Conservation (phyloP, 2,888 invertebrate species). For the Platycheirus rosarum region DNA sequence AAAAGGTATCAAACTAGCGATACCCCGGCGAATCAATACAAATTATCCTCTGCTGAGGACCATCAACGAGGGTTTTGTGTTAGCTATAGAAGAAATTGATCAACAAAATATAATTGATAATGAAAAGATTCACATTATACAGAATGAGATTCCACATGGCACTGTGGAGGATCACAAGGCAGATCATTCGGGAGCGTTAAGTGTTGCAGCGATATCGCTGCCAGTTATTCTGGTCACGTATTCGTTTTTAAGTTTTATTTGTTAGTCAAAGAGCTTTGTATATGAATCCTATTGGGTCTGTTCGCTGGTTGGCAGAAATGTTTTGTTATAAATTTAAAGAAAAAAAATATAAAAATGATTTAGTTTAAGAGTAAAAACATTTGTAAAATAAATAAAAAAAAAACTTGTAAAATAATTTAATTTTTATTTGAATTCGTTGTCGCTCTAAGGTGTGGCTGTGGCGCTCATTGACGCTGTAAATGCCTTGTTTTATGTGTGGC, state of each 20-base stretch:
- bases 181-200: slow-evolving; percentile 69
- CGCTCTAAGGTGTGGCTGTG: too few species aligned
- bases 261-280: slow-evolving; percentile 48
- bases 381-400: slow-evolving; percentile 50
- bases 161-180: slow-evolving; percentile 78
- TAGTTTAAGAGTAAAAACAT: slow-evolving; percentile 54
- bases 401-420: neutral
- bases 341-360: slow-evolving; percentile 59
- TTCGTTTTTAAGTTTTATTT: slow-evolving; percentile 68
- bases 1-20: slow-evolving; percentile 73
- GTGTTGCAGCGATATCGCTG: slow-evolving; percentile 50
- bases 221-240: slow-evolving; percentile 69
- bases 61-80: slow-evolving; percentile 87
- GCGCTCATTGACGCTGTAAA: too few species aligned
- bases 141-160: slow-evolving; percentile 82
- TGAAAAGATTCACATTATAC: slow-evolving; percentile 76
- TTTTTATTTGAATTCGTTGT: too few species aligned
- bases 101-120: slow-evolving; percentile 80
- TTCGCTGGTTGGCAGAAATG: slow-evolving; percentile 21
- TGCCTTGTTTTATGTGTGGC: too few species aligned
- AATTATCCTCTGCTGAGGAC: slow-evolving; percentile 89
- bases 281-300: slow-evolving; percentile 53
- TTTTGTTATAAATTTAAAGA: slow-evolving; percentile 49
- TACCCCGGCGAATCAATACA: slow-evolving; percentile 79
- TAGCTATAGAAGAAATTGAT: slow-evolving; percentile 83